Conservation (phyloP, 2,113 vertebrate genomes). For the Pterocles gutturalis region DNA sequence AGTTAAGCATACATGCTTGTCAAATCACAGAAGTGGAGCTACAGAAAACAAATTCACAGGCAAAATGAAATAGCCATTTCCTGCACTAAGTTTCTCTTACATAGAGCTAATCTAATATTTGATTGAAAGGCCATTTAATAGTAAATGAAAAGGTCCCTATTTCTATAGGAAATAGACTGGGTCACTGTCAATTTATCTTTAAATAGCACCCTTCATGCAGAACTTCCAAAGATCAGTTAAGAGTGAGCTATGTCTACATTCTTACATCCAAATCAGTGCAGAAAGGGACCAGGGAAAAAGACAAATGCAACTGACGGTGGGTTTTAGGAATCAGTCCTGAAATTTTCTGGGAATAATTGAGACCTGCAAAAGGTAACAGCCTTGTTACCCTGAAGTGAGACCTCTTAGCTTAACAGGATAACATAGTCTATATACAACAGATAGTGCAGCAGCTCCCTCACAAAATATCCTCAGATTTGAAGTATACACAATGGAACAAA, state of each 20-base stretch:
- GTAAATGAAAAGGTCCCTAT: background rate
- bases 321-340: background rate
- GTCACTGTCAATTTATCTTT: background rate
- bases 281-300: background rate
- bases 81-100: background rate
- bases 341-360: background rate
- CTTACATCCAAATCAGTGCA: background rate
- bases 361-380: background rate
- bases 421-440: background rate
- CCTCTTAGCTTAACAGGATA: background rate
- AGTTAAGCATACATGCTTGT: background rate
- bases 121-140: background rate
- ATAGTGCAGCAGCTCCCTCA: background rate
- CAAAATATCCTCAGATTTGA: background rate
- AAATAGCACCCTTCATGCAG: background rate
- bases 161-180: background rate
- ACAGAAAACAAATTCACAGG: background rate
- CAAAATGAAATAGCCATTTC: background rate
- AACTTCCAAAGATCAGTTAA: background rate
- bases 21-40: background rate
- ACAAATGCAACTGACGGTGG: accelerated
- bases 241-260: background rate
- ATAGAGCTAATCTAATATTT: background rate
- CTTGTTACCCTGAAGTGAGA: background rate
- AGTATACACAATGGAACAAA: background rate